Evolutionary conservation across 2,797 vertebrate species (phyloP), one percentile per base, ranked within the genome.

Genomic region (Vireo griseus): DNA sequence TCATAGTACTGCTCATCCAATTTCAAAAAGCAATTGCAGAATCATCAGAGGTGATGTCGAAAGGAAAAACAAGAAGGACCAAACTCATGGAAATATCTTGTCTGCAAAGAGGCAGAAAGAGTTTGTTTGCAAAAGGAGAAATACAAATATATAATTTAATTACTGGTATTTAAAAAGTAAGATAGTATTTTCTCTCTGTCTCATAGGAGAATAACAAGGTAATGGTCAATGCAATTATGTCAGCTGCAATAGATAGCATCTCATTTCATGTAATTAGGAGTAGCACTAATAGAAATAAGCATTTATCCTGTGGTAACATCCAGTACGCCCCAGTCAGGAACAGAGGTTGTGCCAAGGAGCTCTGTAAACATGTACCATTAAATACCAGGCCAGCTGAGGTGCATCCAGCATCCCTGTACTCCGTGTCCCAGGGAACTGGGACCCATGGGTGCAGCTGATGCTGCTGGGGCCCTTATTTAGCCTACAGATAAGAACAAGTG

Each of bases 171-270:
- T 93, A 88, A 93, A 94, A 93, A 76, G 45, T 80, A 86, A 72
- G 65, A 73, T 73, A 86, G 68, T 68, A 72, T 94, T 87, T 94
- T 89, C 81, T 92, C 47, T 91, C 54, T 88, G 87, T 92, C 85
- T 96, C 73, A 20, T 45, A 75, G 85, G 89, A 94, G 87, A 76
- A 66, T 93, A 96, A 97, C 86, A 95, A 95, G 92, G 67, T 96
- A 97, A 95, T 39, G 37, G 82, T 73, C 94, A 92, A 91, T 90
- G 76, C 73, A 95, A 94, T 95, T 84, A 96, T 88, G 76, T 94
- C 92, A 86, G 82, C 92, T 94, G 87, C 85, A 94, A 91, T 93
- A 94, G 73, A 45, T 82, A 78, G 89, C 2, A 0, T 89, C 87
- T 92, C 58, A 78, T 92, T 94, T 96, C 48, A 81, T 72, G 33